phyloP scores from a whole-genome alignment of 2,888 invertebrate species.

The Drosophila barbarae region DNA sequence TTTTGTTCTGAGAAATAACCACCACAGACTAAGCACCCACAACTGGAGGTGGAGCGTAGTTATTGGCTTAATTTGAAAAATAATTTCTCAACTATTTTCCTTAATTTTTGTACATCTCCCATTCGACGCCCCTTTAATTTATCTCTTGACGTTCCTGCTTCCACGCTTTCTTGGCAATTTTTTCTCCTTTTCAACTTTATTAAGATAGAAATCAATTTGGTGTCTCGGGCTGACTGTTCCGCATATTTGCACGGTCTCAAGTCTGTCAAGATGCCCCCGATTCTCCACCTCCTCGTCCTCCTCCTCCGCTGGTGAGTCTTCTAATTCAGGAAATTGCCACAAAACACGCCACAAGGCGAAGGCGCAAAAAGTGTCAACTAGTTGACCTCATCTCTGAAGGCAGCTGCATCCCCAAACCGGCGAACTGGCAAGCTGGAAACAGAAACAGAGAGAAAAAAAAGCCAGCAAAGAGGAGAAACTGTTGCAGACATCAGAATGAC shows the following conservation, averaged over 20 bases:
- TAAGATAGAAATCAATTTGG: slow-evolving; percentile 63
- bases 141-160: slow-evolving; percentile 6
- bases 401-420: slow-evolving; percentile 42
- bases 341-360: slow-evolving; percentile 45
- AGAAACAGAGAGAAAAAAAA: slow-evolving; percentile 27
- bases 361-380: slow-evolving; percentile 62
- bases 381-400: slow-evolving; percentile 65
- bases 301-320: slow-evolving; percentile 2
- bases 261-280: slow-evolving; percentile 31
- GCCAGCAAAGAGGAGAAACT: slow-evolving; percentile 28
- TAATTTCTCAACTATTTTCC: slow-evolving; percentile 6
- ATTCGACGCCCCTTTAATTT: slow-evolving; percentile 21
- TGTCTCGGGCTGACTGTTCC: slow-evolving; percentile 29
- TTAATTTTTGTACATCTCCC: not conserved
- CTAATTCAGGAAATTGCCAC: slow-evolving; percentile 56
- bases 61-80: slow-evolving; percentile 16
- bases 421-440: slow-evolving; percentile 14
- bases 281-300: not conserved
- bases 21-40: not conserved
- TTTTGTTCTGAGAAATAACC: slow-evolving; percentile 31
- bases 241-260: slow-evolving; percentile 49
- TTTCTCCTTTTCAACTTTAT: slow-evolving; percentile 39
- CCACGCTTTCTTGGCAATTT: not conserved
- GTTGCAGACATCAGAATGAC: slow-evolving; percentile 60
- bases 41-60: slow-evolving; percentile 11